Base-by-base conservation (phyloP, 1,140 invertebrate species). In the Papilio glaucus region DNA sequence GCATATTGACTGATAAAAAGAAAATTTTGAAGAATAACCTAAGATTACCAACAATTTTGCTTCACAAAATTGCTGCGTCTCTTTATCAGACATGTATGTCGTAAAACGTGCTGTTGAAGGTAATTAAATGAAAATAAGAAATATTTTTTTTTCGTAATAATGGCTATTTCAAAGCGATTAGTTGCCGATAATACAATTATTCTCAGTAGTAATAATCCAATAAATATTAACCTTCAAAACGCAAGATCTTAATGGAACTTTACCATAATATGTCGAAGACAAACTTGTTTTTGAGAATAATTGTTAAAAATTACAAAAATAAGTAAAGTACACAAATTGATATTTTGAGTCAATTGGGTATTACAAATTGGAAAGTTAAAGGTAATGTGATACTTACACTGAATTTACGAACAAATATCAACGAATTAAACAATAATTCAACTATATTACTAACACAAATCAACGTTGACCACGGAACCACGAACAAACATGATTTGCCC, bases 381-480 rank as follows among this genome's bases (percentile, higher is more conserved):
- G 10, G 12, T 12, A 57, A 57, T 26, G 3, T 75, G 39, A 18
- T 72, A 78, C 77, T 78, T 63, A 78, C 77, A 70, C 21, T 65
- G 67, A 63, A 62, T 63, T 72, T 60, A 74, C 39, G 24, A 53
- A 62, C 9, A 33, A 65, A 49, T 29, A 71, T 49, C 13, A 53
- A 63, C 29, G 13, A 41, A 63, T 63, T 49, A 69, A 37, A 49
- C 53, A 41, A 39, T 39, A 79, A 75, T 74, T 71, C 8, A 37
- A 77, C 37, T 63, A 74, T 63, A 76, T 73, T 79, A 73, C 37
- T 71, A 74, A 77, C 77, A 80, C 77, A 79, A 68, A 63, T 67
- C 78, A 72, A 79, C 74, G 72, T 68, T 79, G 77, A 72, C 75
- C 77, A 77, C 79, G 79, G 82, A 84, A 57, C 21, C 49, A 26